phyloP scores from a whole-genome alignment of 1,140 invertebrate species.

The Phymorhynchus buccinoides region DNA sequence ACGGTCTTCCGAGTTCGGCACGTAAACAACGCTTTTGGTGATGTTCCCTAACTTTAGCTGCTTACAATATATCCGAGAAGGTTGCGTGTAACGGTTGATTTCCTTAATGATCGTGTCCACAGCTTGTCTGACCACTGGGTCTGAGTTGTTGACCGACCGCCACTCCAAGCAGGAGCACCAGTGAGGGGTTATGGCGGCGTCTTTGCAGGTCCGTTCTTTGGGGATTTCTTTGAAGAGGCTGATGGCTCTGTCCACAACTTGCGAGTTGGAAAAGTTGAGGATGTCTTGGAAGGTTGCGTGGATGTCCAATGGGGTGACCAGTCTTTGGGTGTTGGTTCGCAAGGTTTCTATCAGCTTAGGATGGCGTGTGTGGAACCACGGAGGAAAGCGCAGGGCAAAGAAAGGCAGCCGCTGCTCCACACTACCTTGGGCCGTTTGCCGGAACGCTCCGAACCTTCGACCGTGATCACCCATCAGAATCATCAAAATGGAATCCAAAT shows the following conservation, averaged over 20 bases:
- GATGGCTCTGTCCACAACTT: constrained; percentile 78
- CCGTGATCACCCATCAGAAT: constrained; percentile 94
- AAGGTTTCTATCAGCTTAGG: constrained; percentile 80
- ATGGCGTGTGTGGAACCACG: constrained; percentile 80
- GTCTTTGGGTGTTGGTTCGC: constrained; percentile 76
- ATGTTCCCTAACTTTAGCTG: background rate
- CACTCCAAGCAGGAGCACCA: constrained; percentile 94
- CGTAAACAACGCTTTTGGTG: constrained; percentile 9
- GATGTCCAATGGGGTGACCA: constrained; percentile 75
- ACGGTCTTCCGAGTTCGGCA: background rate
- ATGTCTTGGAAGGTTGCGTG: constrained; percentile 72
- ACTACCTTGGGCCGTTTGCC: constrained; percentile 86
- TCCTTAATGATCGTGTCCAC: background rate
- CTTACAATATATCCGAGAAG: background rate
- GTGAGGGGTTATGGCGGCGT: constrained; percentile 91
- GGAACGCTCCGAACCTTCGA: too few relatives aligned
- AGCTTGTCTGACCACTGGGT: background rate
- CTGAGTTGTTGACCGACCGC: constrained; percentile 72
- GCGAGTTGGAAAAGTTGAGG: constrained; percentile 78
- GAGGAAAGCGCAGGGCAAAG: constrained; percentile 84
- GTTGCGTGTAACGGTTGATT: constrained; percentile 30
- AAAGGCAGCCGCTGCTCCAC: constrained; percentile 92
- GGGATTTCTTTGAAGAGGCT: constrained; percentile 79
- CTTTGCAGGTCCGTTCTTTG: constrained; percentile 83
- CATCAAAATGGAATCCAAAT: constrained; percentile 77